Evolutionary conservation across 2,113 vertebrate species (phyloP).

Genomic region (Sialia sialis): DNA sequence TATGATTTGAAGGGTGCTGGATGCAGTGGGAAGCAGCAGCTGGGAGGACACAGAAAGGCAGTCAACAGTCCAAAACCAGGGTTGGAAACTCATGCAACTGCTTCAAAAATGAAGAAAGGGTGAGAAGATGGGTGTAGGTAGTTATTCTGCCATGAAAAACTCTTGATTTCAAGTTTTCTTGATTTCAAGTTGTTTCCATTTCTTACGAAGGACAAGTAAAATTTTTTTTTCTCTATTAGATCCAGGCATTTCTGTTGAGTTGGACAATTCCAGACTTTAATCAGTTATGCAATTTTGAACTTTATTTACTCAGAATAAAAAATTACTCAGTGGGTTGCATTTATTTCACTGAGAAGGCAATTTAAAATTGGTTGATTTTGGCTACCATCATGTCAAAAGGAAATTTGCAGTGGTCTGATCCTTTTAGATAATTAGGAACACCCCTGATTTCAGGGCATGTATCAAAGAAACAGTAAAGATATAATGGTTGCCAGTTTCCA

Average conservation of each 20-base stretch:
- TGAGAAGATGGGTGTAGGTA: neutral
- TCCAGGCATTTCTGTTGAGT: neutral
- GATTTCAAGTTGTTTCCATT: neutral
- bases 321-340: accelerated
- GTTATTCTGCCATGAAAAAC: neutral
- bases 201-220: neutral
- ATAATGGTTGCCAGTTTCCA: neutral
- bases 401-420: neutral
- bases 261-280: neutral
- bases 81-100: neutral
- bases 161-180: neutral
- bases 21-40: accelerated
- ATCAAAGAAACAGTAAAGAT: neutral
- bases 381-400: neutral
- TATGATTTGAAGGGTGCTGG: neutral
- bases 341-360: neutral
- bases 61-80: neutral
- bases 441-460: neutral
- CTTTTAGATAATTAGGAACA: neutral
- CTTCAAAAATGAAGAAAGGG: neutral
- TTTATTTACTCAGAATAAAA: neutral
- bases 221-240: neutral
- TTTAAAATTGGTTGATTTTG: neutral
- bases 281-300: neutral
- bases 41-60: neutral